Evolutionary conservation across 2,888 invertebrate species (phyloP), one percentile per base, ranked within the genome.

Genomic region (Temnothorax ravouxi): DNA sequence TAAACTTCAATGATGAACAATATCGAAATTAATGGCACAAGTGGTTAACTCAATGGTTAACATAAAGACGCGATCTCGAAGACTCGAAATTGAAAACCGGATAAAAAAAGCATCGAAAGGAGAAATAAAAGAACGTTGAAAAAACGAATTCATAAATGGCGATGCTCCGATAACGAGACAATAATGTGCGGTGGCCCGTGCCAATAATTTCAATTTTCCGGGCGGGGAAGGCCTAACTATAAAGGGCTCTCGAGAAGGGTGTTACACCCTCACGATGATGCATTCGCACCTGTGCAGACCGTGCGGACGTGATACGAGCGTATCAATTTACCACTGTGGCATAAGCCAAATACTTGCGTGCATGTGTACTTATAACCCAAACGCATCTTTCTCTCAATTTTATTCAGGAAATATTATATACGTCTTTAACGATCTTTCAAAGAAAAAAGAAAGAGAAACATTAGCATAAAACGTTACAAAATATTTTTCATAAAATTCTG

Each of bases 141-240:
- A 87, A 54, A 69, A 80, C 34, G 15, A 64, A 13, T 50, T 71
- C 75, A 76, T 77, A 80, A 87, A 87, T 83, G 47, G 87, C 89
- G 87, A 91, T 90, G 89, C 87, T 87, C 88, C 75, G 88, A 86
- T 93, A 92, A 93, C 91, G 92, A 92, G 92, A 88, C 90, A 84
- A 91, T 91, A 93, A 92, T 91, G 91, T 87, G 90, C 90, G 86
- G 84, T 82, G 84, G 87, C 85, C 84, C 86, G 84, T 86, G 88
- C 88, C 92, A 89, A 92, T 93, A 92, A 92, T 93, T 92, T 92
- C 90, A 91, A 88, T 90, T 89, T 88, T 59, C 88, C 62, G 61
- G 9, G 50, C 59, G 64, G 64, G 38, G 59, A 38, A 56, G 41
- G 84, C 83, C 77, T 89, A 77, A 84, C 74, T 52, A 3, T 29